Conservation (phyloP, 2,888 invertebrate genomes). For the Gymnocheta viridis region DNA sequence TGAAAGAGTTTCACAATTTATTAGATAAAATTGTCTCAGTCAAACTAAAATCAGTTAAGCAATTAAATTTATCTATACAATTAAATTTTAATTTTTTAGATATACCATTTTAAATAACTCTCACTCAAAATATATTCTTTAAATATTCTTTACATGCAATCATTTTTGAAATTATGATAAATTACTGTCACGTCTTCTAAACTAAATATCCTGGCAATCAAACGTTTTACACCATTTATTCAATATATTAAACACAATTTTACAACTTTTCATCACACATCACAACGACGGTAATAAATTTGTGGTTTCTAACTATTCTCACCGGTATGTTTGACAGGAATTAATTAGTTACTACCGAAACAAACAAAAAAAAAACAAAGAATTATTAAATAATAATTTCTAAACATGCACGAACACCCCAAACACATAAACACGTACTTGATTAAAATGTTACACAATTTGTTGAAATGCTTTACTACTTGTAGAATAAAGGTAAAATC, state of each 20-base stretch:
- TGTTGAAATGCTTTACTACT: constrained; percentile 8
- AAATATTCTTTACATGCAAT: not conserved
- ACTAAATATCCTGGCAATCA: not conserved
- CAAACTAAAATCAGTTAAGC: too few species aligned
- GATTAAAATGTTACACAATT: constrained; percentile 29
- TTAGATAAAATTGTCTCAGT: too few species aligned
- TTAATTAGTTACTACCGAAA: constrained; percentile 54
- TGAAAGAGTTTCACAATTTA: too few species aligned
- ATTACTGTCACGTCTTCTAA: constrained; percentile 12
- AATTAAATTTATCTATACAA: too few species aligned
- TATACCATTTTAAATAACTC: not conserved
- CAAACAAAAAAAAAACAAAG: constrained; percentile 54
- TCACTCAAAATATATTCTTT: not conserved
- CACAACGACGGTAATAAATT: constrained; percentile 13
- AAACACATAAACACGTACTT: constrained; percentile 14
- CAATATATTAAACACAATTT: constrained; percentile 32
- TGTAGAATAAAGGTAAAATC: constrained; percentile 11
- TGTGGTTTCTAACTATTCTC: constrained; percentile 63
- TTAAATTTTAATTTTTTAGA: too few species aligned
- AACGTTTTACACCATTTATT: not conserved
- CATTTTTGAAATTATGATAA: not conserved
- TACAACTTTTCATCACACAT: constrained; percentile 10
- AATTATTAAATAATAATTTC: constrained; percentile 62
- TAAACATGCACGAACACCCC: constrained; percentile 51
- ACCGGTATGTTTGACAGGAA: constrained; percentile 56